These are phyloP conservation scores for Crambe crambe DNA, from an alignment of 37 sponge, comb jelly and placozoan species.

Conservation along the genomic window DNA sequence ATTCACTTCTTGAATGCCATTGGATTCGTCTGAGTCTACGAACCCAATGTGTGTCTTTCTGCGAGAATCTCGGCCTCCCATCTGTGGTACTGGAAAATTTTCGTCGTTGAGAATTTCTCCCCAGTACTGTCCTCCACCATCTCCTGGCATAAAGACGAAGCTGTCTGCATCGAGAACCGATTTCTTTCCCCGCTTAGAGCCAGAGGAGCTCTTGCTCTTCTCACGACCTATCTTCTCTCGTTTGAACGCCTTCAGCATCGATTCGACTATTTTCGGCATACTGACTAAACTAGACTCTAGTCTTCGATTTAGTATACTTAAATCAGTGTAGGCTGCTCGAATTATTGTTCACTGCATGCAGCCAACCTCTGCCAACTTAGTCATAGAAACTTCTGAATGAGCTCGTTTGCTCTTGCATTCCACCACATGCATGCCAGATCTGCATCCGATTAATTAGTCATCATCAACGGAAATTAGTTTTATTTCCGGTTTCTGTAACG, in stretches of 20 bases:
- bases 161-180: conserved; percentile 45
- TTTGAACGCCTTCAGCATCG: conserved; percentile 33
- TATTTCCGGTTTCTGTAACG: too few relatives aligned
- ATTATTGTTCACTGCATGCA: too few relatives aligned
- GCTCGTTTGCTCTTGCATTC: too few relatives aligned
- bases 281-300: neutral
- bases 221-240: neutral
- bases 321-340: too few relatives aligned
- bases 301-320: too few relatives aligned
- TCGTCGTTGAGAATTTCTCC: conserved; percentile 31
- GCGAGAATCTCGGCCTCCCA: neutral
- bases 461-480: too few relatives aligned
- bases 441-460: too few relatives aligned
- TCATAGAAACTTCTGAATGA: too few relatives aligned
- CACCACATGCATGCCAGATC: too few relatives aligned
- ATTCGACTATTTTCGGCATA: conserved; percentile 39
- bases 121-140: conserved; percentile 23
- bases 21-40: neutral
- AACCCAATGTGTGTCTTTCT: conserved; percentile 23
- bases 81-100: conserved; percentile 4
- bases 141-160: conserved; percentile 61
- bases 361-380: too few relatives aligned
- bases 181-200: neutral
- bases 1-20: conserved; percentile 19
- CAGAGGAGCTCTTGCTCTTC: neutral